Evolutionary conservation across 2,888 invertebrate genomes (phyloP).

Genomic region (Meloe dianella): DNA sequence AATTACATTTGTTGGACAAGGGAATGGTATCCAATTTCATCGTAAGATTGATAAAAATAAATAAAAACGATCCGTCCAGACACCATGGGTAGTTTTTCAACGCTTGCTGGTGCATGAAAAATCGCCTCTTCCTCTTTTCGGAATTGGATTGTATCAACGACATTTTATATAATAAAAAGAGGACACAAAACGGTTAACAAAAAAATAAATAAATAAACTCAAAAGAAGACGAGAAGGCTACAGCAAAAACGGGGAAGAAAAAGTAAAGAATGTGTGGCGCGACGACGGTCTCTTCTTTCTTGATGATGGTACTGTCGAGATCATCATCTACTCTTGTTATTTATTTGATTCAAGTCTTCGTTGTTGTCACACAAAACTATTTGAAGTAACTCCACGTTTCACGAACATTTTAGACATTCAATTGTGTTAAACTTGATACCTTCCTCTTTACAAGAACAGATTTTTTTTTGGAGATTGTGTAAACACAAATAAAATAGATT

Average conservation of each 20-base stretch:
- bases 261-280: not conserved
- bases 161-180: not conserved
- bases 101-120: constrained; percentile 14
- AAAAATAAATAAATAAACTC: not conserved
- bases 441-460: too few species aligned
- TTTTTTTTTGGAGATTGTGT: not conserved
- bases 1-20: constrained; percentile 17
- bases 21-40: constrained; percentile 8
- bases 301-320: constrained; percentile 11
- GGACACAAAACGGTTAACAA: not conserved
- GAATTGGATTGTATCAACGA: constrained; percentile 2
- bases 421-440: constrained; percentile 50
- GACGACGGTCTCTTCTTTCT: not conserved
- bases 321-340: constrained; percentile 5
- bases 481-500: not conserved
- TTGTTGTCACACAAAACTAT: constrained; percentile 32
- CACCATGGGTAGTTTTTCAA: constrained; percentile 14
- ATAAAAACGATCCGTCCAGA: not conserved
- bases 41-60: not conserved
- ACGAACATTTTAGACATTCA: constrained; percentile 42
- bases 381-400: constrained; percentile 27
- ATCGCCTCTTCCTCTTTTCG: constrained; percentile 11
- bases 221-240: not conserved
- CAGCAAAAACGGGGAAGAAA: not conserved
- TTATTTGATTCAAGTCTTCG: constrained; percentile 13